Evolutionary conservation across 1,140 invertebrate species (phyloP).

Genomic region (Matsumurasca onukii): DNA sequence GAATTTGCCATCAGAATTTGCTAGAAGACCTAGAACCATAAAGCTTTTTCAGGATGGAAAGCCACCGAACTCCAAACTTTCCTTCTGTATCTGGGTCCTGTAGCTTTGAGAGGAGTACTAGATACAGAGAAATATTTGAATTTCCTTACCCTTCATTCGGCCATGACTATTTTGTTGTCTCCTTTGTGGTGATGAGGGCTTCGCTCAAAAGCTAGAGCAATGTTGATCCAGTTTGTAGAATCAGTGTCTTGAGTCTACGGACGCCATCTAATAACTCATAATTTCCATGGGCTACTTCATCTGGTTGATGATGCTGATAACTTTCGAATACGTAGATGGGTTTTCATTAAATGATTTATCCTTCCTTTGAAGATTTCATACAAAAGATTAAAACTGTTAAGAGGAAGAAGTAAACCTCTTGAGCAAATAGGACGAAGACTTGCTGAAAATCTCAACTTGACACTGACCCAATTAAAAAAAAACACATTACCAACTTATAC

Average conservation of each 20-base stretch:
- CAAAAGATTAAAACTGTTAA: not conserved
- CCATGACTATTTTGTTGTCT: constrained; percentile 12
- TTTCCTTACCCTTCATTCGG: constrained; percentile 5
- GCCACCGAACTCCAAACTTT: constrained; percentile 48
- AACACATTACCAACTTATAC: too few relatives aligned
- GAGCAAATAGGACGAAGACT: constrained; percentile 20
- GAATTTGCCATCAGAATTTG: constrained; percentile 43
- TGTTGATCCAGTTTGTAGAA: constrained; percentile 30
- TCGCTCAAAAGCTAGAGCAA: not conserved
- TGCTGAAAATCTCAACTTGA: not conserved
- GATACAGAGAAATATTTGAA: constrained; percentile 10
- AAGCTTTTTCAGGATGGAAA: constrained; percentile 43
- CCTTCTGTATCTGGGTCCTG: constrained; percentile 42
- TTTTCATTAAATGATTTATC: constrained; percentile 28
- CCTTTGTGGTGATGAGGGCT: constrained; percentile 9
- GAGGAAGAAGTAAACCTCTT: constrained; percentile 22
- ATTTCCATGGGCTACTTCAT: constrained; percentile 37
- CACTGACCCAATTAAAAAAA: not conserved
- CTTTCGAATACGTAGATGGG: constrained; percentile 5
- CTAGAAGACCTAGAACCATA: constrained; percentile 39
- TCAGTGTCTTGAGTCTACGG: constrained; percentile 39
- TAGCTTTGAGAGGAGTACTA: constrained; percentile 25
- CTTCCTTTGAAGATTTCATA: constrained; percentile 2
- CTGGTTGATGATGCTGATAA: constrained; percentile 33
- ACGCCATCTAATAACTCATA: constrained; percentile 43